A percentile compares a stretch with the other conserved stretches of the same genome.
Conservation (phyloP, 2,113 vertebrate genomes). For the Cyprinus carpio region DNA sequence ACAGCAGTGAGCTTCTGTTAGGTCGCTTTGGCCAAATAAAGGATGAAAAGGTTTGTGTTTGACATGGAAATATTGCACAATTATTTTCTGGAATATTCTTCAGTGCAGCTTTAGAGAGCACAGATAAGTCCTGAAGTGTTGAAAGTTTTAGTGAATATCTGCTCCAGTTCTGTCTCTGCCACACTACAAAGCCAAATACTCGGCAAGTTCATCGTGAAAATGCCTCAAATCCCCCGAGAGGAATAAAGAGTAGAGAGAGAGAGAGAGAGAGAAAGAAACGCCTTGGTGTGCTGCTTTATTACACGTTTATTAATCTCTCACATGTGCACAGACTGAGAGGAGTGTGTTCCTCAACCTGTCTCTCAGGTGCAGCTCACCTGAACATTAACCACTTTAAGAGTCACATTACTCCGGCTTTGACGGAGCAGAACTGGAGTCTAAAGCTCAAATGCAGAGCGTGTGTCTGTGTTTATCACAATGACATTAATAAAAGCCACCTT, state of each 20-base stretch:
- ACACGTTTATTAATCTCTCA: not conserved
- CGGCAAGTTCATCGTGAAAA: constrained; percentile 39
- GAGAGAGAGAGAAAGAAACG: constrained; percentile 23
- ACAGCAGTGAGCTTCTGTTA: constrained; percentile 7
- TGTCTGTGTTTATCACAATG: constrained; percentile 13
- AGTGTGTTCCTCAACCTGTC: not conserved
- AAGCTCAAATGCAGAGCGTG: not conserved
- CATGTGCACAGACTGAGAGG: not conserved
- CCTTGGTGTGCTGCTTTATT: not conserved
- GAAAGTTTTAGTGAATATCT: constrained; percentile 75
- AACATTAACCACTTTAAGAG: not conserved
- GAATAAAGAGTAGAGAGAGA: constrained; percentile 46
- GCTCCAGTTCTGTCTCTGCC: constrained; percentile 74
- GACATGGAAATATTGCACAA: constrained; percentile 11
- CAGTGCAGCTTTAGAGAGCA: not conserved
- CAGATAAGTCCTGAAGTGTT: constrained; percentile 63
- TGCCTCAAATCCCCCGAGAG: constrained; percentile 47
- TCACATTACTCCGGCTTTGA: not conserved
- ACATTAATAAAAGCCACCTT: constrained; percentile 47
- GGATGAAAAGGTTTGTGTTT: constrained; percentile 36
- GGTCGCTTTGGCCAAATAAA: constrained; percentile 18
- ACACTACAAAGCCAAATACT: constrained; percentile 57
- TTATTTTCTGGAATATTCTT: constrained; percentile 34
- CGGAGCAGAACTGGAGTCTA: not conserved
- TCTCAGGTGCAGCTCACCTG: not conserved